These are phyloP conservation scores for Mus spicilegus DNA, from an alignment of 2,113 vertebrate genomes.

Conservation along the genomic window DNA sequence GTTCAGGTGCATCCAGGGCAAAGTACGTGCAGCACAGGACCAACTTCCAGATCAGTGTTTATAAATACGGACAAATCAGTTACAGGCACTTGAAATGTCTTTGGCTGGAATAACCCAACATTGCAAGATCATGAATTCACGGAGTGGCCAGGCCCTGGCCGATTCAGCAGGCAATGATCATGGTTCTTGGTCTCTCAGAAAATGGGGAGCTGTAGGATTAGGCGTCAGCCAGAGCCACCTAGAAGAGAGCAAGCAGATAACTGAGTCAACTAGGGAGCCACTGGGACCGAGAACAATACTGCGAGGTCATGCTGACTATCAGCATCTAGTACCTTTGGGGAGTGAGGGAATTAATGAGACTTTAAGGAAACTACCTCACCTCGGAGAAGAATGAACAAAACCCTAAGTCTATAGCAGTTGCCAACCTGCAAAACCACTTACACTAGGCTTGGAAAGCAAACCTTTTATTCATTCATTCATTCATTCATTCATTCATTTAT, in stretches of 20 bases:
- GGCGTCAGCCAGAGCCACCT: conserved; percentile 97
- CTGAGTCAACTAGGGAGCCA: not conserved
- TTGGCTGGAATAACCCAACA: conserved; percentile 99
- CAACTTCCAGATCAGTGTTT: conserved; percentile 88
- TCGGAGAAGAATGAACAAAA: not conserved
- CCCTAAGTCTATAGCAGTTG: not conserved
- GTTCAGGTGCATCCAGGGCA: conserved; percentile 73
- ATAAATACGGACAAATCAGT: conserved; percentile 99
- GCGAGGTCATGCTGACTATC: not conserved
- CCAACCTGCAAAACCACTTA: not conserved
- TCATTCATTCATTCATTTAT: not conserved
- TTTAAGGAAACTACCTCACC: not conserved
- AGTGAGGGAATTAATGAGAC: not conserved
- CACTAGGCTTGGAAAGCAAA: not conserved
- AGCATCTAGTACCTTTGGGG: too few species aligned
- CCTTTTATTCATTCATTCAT: not conserved
- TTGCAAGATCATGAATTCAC: conserved; percentile 94
- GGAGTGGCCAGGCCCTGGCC: conserved; percentile 90
- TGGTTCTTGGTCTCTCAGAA: conserved; percentile 83
- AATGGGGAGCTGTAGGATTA: conserved; percentile 84
- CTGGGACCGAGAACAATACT: not conserved
- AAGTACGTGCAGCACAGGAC: conserved; percentile 88
- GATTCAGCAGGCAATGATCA: conserved; percentile 94
- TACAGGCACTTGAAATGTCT: conserved; percentile 99
- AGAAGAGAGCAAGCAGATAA: conserved; percentile 70